phyloP scores from a whole-genome alignment of 2,888 invertebrate genomes.

The Zygogramma bicolorata region DNA sequence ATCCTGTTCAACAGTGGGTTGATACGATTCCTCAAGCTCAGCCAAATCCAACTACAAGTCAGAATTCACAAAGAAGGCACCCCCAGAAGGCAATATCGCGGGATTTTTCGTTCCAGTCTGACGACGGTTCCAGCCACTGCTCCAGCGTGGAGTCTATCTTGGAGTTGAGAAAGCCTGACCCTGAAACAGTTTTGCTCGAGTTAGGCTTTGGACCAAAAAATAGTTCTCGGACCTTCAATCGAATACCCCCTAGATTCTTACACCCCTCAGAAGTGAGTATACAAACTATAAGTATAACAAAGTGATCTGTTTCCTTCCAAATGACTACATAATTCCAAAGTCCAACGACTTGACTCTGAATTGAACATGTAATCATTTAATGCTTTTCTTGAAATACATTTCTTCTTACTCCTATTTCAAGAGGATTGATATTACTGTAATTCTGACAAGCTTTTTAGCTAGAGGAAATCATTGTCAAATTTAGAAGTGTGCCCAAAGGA shows the following conservation, averaged over 20 bases:
- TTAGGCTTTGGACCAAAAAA: conserved; percentile 83
- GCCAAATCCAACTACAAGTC: conserved; percentile 39
- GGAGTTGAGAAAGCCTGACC: conserved; percentile 87
- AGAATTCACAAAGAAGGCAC: conserved; percentile 31
- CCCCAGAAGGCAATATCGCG: conserved; percentile 56
- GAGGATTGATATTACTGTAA: too few relatives aligned
- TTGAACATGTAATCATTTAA: too few relatives aligned
- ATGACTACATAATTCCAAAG: too few relatives aligned
- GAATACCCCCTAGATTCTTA: conserved; percentile 87
- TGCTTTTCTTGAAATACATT: too few relatives aligned
- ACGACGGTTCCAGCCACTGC: conserved; percentile 73
- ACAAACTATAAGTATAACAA: too few relatives aligned
- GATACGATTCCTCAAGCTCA: conserved; percentile 72
- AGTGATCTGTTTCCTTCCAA: too few relatives aligned
- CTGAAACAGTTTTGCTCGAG: conserved; percentile 87
- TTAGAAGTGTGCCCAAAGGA: too few relatives aligned
- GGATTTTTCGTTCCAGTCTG: conserved; percentile 65
- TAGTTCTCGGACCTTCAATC: conserved; percentile 76
- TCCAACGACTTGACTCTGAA: too few relatives aligned
- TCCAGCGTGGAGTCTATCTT: conserved; percentile 86
- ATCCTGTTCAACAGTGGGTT: conserved; percentile 82
- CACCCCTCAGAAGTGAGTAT: conserved; percentile 79
- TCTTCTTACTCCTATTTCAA: too few relatives aligned
- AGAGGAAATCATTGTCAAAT: too few relatives aligned
- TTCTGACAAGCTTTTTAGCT: too few relatives aligned